phyloP scores from a whole-genome alignment of 2,797 vertebrate genomes.

The Brotula barbata region DNA sequence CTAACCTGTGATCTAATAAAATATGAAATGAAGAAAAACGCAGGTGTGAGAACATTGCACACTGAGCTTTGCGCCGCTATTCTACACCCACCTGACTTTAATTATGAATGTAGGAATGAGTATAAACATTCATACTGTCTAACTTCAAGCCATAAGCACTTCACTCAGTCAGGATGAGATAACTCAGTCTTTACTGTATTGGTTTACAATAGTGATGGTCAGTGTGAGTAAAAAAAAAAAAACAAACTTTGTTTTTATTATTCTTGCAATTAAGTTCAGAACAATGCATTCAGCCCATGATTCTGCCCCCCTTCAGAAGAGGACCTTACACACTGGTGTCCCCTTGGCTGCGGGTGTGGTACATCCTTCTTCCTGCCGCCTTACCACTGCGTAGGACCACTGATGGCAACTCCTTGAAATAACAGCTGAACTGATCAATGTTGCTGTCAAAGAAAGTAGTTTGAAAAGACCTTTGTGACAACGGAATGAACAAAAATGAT shows the following conservation, averaged over 20 bases:
- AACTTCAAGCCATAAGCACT: no score
- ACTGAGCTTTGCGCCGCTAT: no score
- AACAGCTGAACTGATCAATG: slow-evolving; percentile 97
- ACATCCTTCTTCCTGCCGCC: slow-evolving; percentile 93
- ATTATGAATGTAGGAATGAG: no score
- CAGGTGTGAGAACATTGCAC: no score
- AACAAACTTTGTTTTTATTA: background rate
- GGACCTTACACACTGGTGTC: slow-evolving; percentile 95
- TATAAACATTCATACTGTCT: no score
- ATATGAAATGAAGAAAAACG: no score
- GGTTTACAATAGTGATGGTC: no score
- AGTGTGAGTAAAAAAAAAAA: no score
- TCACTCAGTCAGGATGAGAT: no score
- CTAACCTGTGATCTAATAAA: background rate
- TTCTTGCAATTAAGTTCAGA: slow-evolving; percentile 11
- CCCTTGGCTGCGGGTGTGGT: slow-evolving; percentile 98
- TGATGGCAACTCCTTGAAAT: slow-evolving; percentile 96
- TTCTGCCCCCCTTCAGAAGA: slow-evolving; percentile 52
- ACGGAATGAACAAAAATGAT: background rate
- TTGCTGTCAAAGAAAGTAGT: slow-evolving; percentile 80
- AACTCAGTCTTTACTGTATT: no score
- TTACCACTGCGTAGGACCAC: slow-evolving; percentile 97
- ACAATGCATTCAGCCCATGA: slow-evolving; percentile 28
- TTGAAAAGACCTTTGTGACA: background rate
- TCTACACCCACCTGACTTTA: no score